phyloP scores from a whole-genome alignment of 2,113 vertebrate species.

The Pituophis catenifer region DNA sequence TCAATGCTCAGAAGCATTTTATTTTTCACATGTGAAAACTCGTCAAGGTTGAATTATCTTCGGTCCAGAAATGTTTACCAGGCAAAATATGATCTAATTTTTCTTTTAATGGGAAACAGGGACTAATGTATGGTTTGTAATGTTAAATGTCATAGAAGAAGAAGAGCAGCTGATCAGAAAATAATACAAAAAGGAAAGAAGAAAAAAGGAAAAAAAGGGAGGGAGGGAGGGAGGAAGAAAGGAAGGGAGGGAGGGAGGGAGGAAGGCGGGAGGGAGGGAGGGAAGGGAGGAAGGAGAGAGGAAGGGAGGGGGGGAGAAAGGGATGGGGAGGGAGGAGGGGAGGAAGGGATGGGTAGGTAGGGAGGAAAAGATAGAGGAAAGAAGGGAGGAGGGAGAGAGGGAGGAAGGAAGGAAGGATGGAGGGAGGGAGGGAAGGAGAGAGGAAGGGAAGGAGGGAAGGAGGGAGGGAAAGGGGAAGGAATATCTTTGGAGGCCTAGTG shows the following conservation, averaged over 20 bases:
- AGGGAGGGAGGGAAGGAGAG: too few relatives aligned
- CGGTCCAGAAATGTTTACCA: slow-evolving; percentile 8
- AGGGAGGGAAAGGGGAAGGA: not conserved
- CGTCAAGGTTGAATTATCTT: slow-evolving; percentile 30
- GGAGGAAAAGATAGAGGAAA: too few relatives aligned
- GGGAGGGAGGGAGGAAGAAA: not conserved
- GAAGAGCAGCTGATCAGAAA: not conserved
- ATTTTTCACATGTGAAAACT: slow-evolving; percentile 44
- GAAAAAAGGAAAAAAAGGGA: too few relatives aligned
- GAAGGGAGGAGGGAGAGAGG: not conserved
- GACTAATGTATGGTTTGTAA: not conserved
- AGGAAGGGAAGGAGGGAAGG: not conserved
- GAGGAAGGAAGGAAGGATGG: too few relatives aligned
- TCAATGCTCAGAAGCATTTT: slow-evolving; percentile 46
- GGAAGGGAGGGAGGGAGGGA: too few relatives aligned
- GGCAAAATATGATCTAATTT: slow-evolving; percentile 32
- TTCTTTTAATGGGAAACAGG: slow-evolving; percentile 3
- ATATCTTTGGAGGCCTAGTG: not conserved
- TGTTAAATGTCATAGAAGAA: not conserved
- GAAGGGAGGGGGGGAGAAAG: too few relatives aligned
- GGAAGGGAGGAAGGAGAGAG: too few relatives aligned
- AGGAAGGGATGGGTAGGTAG: not conserved
- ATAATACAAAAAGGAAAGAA: not conserved
- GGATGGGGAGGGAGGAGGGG: too few relatives aligned
- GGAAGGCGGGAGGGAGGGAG: too few relatives aligned